A percentile compares a stretch with the other conserved stretches of the same genome.
Evolutionary conservation across 2,113 vertebrate genomes (phyloP).

Genomic region (Uria aalge): DNA sequence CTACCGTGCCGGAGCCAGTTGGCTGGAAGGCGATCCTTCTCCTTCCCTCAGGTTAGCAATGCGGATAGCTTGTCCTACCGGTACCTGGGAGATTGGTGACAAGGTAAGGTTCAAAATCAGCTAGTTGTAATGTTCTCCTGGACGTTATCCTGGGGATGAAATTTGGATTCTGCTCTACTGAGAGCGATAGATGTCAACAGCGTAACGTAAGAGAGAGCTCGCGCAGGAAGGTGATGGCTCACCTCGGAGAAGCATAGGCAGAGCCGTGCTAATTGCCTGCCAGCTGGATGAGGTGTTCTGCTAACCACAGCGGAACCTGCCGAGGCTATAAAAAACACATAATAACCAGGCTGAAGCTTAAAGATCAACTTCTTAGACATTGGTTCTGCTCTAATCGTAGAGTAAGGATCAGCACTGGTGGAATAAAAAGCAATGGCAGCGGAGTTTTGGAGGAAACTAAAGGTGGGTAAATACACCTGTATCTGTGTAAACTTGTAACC

Average conservation of each 20-base stretch:
- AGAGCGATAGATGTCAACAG: not conserved
- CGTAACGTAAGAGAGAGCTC: not conserved
- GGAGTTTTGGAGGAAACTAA: not conserved
- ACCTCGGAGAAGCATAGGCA: not conserved
- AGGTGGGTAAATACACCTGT: not conserved
- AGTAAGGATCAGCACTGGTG: not conserved
- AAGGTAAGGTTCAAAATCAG: not conserved
- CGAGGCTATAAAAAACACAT: not conserved
- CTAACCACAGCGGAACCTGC: not conserved
- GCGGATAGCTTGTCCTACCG: not conserved
- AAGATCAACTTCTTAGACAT: not conserved
- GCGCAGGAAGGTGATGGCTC: not conserved
- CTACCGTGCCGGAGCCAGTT: not conserved
- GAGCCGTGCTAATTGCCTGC: slow-evolving; percentile 9
- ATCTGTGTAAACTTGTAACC: not conserved
- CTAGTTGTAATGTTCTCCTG: not conserved
- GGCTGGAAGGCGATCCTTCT: not conserved
- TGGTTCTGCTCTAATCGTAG: not conserved
- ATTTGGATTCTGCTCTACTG: not conserved
- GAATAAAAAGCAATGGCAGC: not conserved
- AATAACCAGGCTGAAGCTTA: not conserved
- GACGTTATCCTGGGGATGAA: not conserved
- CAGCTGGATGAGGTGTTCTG: slow-evolving; percentile 5
- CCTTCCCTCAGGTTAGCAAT: not conserved
- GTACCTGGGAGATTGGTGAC: not conserved